Conservation (phyloP, 2,797 vertebrate genomes). For the Sparus aurata region DNA sequence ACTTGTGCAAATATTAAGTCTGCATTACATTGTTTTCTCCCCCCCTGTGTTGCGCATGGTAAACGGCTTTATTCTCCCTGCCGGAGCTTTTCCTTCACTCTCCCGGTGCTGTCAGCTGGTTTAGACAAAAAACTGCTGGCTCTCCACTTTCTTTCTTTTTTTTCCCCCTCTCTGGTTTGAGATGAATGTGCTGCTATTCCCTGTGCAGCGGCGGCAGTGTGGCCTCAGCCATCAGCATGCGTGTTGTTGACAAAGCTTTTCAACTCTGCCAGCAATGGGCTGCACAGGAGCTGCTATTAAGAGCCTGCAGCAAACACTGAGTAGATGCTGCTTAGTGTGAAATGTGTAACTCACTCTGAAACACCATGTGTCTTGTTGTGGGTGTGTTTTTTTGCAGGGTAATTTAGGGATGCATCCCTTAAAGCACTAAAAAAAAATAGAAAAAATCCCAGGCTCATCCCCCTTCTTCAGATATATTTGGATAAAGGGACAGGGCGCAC, state of each 20-base stretch:
- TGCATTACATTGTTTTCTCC: background rate
- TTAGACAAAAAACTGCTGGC: conserved; percentile 73
- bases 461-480: conserved; percentile 55
- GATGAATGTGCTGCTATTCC: conserved; percentile 66
- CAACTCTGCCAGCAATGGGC: conserved; percentile 43
- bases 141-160: conserved; percentile 71
- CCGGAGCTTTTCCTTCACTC: conserved; percentile 38
- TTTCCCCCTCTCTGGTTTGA: conserved; percentile 21
- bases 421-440: conserved; percentile 10
- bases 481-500: conserved; percentile 57
- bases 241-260: conserved; percentile 73
- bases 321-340: background rate
- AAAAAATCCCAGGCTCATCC: conserved; percentile 20
- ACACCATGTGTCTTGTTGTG: background rate
- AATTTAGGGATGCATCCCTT: conserved; percentile 23
- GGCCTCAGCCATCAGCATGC: conserved; percentile 59
- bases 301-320: conserved; percentile 22
- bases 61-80: conserved; percentile 28
- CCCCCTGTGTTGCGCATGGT: conserved; percentile 21
- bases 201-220: conserved; percentile 38
- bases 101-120: conserved; percentile 74
- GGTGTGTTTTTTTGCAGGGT: conserved; percentile 10
- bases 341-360: background rate
- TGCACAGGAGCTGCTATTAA: conserved; percentile 2
- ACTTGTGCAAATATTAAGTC: conserved; percentile 1